A percentile compares a stretch with the other conserved stretches of the same genome.
Conservation (phyloP, 2,113 vertebrate genomes). For the Ammodytes dubius region DNA sequence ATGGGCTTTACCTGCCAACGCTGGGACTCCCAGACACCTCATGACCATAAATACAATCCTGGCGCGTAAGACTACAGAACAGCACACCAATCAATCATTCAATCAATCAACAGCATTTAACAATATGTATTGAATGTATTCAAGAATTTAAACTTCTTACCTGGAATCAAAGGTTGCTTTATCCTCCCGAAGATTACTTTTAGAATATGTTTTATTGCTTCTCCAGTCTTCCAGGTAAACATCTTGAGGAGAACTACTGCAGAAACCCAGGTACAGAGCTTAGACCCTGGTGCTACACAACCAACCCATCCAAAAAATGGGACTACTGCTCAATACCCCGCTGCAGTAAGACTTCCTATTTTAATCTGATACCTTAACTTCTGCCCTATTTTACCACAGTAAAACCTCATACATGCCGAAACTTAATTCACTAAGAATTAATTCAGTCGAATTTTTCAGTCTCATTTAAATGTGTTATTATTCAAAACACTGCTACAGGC, state of each 20-base stretch:
- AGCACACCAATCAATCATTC: rapidly evolving
- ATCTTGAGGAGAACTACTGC: conserved; percentile 90
- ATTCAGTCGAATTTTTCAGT: background rate
- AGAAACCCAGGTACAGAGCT: conserved; percentile 92
- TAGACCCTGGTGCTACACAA: conserved; percentile 85
- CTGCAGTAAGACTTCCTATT: conserved; percentile 75
- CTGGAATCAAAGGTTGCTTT: too few relatives aligned
- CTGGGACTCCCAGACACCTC: conserved; percentile 91
- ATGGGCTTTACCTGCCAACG: conserved; percentile 93
- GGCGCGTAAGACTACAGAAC: conserved; percentile 13
- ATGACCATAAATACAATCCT: conserved; percentile 89
- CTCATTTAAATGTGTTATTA: background rate
- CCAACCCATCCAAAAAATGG: conserved; percentile 78
- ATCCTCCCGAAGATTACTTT: background rate
- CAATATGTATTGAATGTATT: background rate
- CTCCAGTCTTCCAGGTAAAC: conserved; percentile 67
- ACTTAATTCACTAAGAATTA: background rate
- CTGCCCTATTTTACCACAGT: too few relatives aligned
- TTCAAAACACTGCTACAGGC: background rate
- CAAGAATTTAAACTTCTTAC: background rate
- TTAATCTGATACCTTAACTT: too few relatives aligned
- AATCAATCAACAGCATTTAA: background rate
- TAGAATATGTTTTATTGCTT: background rate
- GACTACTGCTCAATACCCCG: conserved; percentile 79
- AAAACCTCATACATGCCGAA: too few relatives aligned